Conservation (phyloP, 1,140 invertebrate species). For the Aphaenogaster rudis region DNA sequence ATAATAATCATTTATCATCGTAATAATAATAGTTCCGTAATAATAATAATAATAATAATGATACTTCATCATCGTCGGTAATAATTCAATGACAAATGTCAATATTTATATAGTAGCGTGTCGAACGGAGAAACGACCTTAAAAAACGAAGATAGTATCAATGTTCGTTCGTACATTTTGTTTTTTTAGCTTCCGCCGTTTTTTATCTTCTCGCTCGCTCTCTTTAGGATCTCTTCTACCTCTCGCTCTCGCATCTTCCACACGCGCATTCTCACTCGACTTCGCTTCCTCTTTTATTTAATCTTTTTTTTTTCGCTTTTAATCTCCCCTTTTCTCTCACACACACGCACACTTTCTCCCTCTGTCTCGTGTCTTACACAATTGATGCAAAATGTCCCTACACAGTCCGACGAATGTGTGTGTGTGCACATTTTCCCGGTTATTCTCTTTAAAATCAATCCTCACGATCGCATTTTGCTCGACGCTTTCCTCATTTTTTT, state of each 20-base stretch:
- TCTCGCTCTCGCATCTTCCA: conserved; percentile 69
- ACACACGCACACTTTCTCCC: conserved; percentile 79
- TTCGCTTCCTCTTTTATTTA: conserved; percentile 62
- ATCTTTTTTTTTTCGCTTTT: conserved; percentile 76
- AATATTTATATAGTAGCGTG: conserved; percentile 83
- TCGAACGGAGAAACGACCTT: conserved; percentile 83
- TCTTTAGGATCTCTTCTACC: conserved; percentile 62
- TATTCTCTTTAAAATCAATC: conserved; percentile 57
- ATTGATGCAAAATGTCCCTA: conserved; percentile 86
- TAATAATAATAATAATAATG: conserved; percentile 82
- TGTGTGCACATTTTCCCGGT: conserved; percentile 69
- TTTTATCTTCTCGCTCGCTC: conserved; percentile 71
- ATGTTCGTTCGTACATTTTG: conserved; percentile 85
- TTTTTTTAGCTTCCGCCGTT: conserved; percentile 81
- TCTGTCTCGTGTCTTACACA: conserved; percentile 85
- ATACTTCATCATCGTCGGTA: conserved; percentile 81
- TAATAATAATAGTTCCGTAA: conserved; percentile 78
- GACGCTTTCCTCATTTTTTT: conserved; percentile 81
- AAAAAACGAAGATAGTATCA: conserved; percentile 84
- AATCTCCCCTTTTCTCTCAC: conserved; percentile 82
- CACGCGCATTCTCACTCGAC: conserved; percentile 73
- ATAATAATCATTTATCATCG: conserved; percentile 72
- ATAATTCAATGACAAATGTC: conserved; percentile 85
- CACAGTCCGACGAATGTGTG: conserved; percentile 85
- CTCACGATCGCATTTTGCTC: conserved; percentile 80